Conservation (phyloP, 2,888 invertebrate genomes). For the Drosophila aldrichi region DNA sequence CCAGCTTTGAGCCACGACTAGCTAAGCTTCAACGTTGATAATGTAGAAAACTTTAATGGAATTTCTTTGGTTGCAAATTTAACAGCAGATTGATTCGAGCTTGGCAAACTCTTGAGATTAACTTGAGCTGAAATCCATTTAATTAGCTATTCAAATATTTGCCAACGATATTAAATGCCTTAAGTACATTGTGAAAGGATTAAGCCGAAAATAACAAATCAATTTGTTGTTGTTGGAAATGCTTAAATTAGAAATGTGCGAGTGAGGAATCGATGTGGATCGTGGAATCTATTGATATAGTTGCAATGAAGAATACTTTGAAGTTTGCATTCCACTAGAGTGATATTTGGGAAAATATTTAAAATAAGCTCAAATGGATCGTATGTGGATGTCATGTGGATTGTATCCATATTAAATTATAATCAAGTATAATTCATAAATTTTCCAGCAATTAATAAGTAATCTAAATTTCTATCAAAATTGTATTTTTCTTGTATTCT, state of each 20-base stretch:
- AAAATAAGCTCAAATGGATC: background rate
- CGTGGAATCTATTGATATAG: background rate
- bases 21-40: slow-evolving; percentile 17
- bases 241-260: background rate
- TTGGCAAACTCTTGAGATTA: background rate
- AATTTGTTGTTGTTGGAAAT: background rate
- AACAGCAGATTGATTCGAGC: slow-evolving; percentile 16
- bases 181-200: background rate
- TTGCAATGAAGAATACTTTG: too few species aligned
- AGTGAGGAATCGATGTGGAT: background rate
- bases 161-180: background rate
- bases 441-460: too few species aligned
- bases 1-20: slow-evolving; percentile 35
- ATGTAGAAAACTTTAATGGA: background rate
- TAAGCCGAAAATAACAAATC: background rate
- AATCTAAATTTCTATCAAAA: too few species aligned
- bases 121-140: background rate
- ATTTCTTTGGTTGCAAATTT: background rate
- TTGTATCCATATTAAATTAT: too few species aligned
- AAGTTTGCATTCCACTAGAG: too few species aligned
- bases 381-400: too few species aligned
- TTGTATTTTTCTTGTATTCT: too few species aligned
- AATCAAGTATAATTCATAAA: too few species aligned
- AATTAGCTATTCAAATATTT: background rate
- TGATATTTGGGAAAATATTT: background rate